Evolutionary conservation across 2,113 vertebrate species (phyloP).

Genomic region (Daboia siamensis): DNA sequence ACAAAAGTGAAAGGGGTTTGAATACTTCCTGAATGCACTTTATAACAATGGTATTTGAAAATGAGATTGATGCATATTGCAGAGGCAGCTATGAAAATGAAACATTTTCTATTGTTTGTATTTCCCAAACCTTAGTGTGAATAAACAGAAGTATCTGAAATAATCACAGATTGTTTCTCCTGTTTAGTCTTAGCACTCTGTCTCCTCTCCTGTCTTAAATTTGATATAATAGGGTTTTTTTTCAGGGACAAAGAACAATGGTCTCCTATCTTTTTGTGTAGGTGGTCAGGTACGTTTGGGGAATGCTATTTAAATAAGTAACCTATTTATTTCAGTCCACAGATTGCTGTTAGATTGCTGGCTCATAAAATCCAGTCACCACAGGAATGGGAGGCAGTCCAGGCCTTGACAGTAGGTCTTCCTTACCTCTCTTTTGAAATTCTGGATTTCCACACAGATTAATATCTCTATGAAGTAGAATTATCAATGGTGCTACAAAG

Average conservation of each 20-base stretch:
- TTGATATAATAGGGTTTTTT: background rate
- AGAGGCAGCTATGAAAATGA: background rate
- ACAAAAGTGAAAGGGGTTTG: no score
- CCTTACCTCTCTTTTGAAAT: background rate
- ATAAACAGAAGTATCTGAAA: background rate
- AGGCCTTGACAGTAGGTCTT: constrained; percentile 86
- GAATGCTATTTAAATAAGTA: background rate
- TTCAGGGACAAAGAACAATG: background rate
- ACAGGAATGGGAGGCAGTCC: constrained; percentile 93
- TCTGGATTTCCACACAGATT: fast-evolving
- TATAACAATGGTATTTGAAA: background rate
- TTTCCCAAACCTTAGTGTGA: background rate
- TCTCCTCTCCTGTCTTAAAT: background rate
- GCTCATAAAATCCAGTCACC: constrained; percentile 96
- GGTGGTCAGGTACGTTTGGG: background rate
- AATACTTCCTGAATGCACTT: no score
- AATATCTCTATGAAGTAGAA: background rate
- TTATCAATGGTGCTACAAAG: background rate
- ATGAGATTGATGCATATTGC: background rate
- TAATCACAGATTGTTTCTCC: background rate
- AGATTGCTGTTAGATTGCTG: constrained; percentile 88
- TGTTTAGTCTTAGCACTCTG: background rate
- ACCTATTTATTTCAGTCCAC: constrained; percentile 75
- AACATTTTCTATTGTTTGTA: background rate
- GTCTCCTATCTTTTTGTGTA: constrained; percentile 5